phyloP scores from a whole-genome alignment of 2,888 invertebrate species.

The Cosmia trapezina region DNA sequence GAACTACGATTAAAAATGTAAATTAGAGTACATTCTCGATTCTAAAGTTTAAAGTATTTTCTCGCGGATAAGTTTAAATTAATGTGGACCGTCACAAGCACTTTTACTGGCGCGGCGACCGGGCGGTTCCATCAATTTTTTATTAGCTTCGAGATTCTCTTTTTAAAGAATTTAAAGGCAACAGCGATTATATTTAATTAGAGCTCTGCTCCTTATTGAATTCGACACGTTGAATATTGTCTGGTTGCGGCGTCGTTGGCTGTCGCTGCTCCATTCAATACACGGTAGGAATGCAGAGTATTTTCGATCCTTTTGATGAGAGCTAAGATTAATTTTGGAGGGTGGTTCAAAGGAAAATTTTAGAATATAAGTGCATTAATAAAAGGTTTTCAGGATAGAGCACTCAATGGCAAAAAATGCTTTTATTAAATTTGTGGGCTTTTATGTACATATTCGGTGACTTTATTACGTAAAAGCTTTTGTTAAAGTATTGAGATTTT shows the following conservation, averaged over 20 bases:
- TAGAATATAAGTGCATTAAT: slow-evolving; percentile 90
- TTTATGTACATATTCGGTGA: slow-evolving; percentile 83
- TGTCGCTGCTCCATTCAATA: slow-evolving; percentile 76
- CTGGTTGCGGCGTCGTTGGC: slow-evolving; percentile 68
- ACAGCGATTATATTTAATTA: slow-evolving; percentile 79
- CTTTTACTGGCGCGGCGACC: slow-evolving; percentile 74
- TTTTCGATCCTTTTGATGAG: slow-evolving; percentile 87
- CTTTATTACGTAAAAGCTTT: slow-evolving; percentile 85
- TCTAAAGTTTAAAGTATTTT: slow-evolving; percentile 86
- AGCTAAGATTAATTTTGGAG: slow-evolving; percentile 88
- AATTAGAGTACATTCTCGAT: slow-evolving; percentile 84
- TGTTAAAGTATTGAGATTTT: slow-evolving; percentile 75
- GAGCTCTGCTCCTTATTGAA: slow-evolving; percentile 77
- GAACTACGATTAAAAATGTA: slow-evolving; percentile 85
- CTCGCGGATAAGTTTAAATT: slow-evolving; percentile 87
- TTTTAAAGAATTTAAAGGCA: slow-evolving; percentile 75
- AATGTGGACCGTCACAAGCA: slow-evolving; percentile 83
- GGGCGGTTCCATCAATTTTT: slow-evolving; percentile 82
- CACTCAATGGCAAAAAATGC: slow-evolving; percentile 85
- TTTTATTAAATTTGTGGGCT: slow-evolving; percentile 88
- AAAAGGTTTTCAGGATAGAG: slow-evolving; percentile 84
- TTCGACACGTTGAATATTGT: slow-evolving; percentile 82
- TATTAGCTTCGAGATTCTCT: slow-evolving; percentile 81
- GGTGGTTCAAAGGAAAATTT: slow-evolving; percentile 88
- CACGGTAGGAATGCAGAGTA: slow-evolving; percentile 83